Conservation (phyloP, 1,140 invertebrate species). For the Apis laboriosa region DNA sequence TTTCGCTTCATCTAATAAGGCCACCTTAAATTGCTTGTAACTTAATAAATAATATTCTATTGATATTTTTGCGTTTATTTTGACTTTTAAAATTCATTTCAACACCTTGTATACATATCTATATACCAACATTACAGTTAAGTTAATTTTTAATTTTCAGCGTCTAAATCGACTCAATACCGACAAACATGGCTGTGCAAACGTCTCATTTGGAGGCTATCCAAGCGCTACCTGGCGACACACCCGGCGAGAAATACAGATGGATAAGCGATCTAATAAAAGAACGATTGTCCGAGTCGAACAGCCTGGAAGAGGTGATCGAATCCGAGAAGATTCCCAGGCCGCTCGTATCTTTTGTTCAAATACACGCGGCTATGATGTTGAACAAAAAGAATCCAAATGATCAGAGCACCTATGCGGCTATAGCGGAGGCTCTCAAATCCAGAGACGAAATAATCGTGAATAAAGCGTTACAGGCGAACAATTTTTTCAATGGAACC, state of each 20-base stretch:
- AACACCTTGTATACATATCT: too few relatives aligned
- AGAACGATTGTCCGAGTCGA: background rate
- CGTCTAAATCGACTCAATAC: background rate
- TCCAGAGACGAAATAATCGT: slow-evolving; percentile 65
- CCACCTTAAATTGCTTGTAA: too few relatives aligned
- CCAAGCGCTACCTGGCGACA: slow-evolving; percentile 67
- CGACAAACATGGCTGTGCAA: slow-evolving; percentile 1
- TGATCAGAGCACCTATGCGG: background rate
- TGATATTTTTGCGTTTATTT: too few relatives aligned
- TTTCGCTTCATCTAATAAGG: too few relatives aligned
- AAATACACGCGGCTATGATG: slow-evolving; percentile 61
- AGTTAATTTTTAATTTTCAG: background rate
- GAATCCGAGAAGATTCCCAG: slow-evolving; percentile 42
- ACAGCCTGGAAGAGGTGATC: background rate
- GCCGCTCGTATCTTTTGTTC: slow-evolving; percentile 53
- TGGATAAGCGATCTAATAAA: slow-evolving; percentile 47
- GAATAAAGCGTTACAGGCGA: slow-evolving; percentile 64
- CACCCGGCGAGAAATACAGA: slow-evolving; percentile 61
- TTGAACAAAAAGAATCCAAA: slow-evolving; percentile 10
- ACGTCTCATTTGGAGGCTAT: slow-evolving; percentile 65
- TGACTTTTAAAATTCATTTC: too few relatives aligned
- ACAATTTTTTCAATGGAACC: slow-evolving; percentile 64
- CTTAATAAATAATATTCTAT: too few relatives aligned
- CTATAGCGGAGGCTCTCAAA: slow-evolving; percentile 65
- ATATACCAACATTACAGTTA: too few relatives aligned